Base-by-base conservation (phyloP, 2,113 vertebrate species). In the Fulica atra region DNA sequence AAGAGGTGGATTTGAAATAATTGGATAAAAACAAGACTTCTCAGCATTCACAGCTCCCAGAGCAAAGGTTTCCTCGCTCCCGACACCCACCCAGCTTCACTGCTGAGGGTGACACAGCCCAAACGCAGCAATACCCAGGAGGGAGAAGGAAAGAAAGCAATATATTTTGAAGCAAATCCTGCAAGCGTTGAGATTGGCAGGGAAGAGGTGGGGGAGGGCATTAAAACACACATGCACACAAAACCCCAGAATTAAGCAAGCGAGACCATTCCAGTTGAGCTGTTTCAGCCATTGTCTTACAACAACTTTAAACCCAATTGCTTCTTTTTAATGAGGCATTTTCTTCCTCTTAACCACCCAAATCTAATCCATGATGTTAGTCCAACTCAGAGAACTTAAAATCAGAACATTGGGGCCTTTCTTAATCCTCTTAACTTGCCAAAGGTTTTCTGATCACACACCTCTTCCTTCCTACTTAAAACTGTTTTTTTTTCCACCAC, bases 381-480 rank as follows among this genome's bases (percentile, higher is more conserved):
- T 83, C 93, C 95, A 97, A 96, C 91, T 96, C 81, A 95, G 95
- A 85, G 90, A 94, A 93, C 81, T 94, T 93, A 96, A 97, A 95
- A 88, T 94, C 93, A 86, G 95, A 96, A 97, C 91, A 94, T 5
- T 87, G 91, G 89, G 93, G 95, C 79, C 95, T 97, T 95, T 92
- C 93, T 96, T 97, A 97, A 97, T 97, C 97, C 96, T 97, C 96
- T 97, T 97, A 97, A 97, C 91, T 96, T 96, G 94, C 96, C 96
- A 96, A 97, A 96, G 95, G 86, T 94, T 95, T 97, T 96, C 93
- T 95, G 92, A 96, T 96, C 97, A 96, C 97, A 96, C 95, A 96
- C 95, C 94, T 97, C 94, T 96, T 94, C 92, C 94, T 92, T 95
- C 81, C 85, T 96, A 96, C 96, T 97, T 97, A 97, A 86, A 88